These are phyloP conservation scores for Dysmachus trigonus DNA, from an alignment of 2,888 invertebrate species.

Conservation along the genomic window DNA sequence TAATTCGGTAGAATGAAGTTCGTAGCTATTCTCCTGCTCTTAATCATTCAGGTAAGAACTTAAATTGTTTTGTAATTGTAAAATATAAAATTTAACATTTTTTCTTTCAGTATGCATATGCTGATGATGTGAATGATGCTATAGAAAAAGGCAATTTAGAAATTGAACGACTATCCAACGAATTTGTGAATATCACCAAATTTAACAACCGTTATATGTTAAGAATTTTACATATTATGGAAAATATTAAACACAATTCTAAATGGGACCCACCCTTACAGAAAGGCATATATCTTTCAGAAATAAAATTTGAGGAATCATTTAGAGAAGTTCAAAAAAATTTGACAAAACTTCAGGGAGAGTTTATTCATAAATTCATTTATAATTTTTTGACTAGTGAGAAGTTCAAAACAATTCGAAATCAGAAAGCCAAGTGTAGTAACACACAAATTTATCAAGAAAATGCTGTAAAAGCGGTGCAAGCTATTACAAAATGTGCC, in stretches of 20 bases:
- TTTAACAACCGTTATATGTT: not conserved
- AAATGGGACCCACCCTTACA: not conserved
- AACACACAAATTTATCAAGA: not conserved
- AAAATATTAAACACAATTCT: not conserved
- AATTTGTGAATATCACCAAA: not conserved
- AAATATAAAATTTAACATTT: not conserved
- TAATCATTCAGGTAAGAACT: not conserved
- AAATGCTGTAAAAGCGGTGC: not conserved
- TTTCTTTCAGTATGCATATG: not conserved
- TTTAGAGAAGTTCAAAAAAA: not conserved
- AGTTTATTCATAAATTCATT: not conserved
- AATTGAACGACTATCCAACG: not conserved
- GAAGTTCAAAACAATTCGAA: not conserved
- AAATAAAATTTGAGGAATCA: not conserved
- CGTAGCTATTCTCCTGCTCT: not conserved
- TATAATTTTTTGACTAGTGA: not conserved
- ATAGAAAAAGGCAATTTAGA: not conserved
- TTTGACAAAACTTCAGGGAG: not conserved
- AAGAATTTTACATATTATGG: not conserved
- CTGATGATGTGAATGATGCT: not conserved
- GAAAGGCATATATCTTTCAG: not conserved
- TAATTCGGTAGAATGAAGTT: not conserved
- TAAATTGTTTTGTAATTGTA: not conserved
- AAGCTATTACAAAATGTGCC: not conserved
- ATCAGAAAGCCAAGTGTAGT: not conserved